Evolutionary conservation across 2,113 vertebrate species (phyloP).

Genomic region (Geococcyx californianus): DNA sequence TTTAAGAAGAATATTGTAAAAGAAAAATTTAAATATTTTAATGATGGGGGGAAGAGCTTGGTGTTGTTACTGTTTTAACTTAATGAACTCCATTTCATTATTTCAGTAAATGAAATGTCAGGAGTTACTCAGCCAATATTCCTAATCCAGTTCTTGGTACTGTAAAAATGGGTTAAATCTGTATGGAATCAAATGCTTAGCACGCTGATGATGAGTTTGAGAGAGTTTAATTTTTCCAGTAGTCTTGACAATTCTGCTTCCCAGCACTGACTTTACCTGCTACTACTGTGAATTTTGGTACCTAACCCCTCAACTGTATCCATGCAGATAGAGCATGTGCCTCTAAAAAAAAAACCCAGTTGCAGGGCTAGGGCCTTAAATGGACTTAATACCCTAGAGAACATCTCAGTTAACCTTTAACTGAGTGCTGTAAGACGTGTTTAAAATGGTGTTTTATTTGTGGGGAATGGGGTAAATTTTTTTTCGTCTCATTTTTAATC

Average conservation of each 20-base stretch:
- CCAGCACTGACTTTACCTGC: conserved; percentile 59
- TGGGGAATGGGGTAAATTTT: not conserved
- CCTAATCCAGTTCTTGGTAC: conserved; percentile 18
- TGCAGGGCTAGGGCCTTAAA: conserved; percentile 34
- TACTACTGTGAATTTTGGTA: conserved; percentile 76
- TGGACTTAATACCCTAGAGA: not conserved
- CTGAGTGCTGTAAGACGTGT: conserved; percentile 11
- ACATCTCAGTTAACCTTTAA: conserved; percentile 33
- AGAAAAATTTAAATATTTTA: conserved; percentile 40
- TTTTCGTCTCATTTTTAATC: conserved; percentile 6
- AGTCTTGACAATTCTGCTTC: conserved; percentile 35
- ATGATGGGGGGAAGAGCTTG: not conserved
- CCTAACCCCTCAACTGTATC: conserved; percentile 34
- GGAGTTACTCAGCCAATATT: not conserved
- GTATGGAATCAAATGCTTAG: conserved; percentile 13
- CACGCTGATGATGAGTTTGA: conserved; percentile 35
- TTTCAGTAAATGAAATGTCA: conserved; percentile 19
- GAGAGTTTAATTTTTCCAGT: conserved; percentile 30
- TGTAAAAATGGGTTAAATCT: conserved; percentile 29
- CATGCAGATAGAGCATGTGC: conserved; percentile 31
- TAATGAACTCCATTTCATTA: not conserved
- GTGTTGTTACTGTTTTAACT: conserved; percentile 23
- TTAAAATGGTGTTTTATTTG: conserved; percentile 32
- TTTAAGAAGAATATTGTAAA: conserved; percentile 41
- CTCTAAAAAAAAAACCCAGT: conserved; percentile 2